Base-by-base conservation (phyloP, 2,797 vertebrate genomes). In the Enteromius trimaculatus region DNA sequence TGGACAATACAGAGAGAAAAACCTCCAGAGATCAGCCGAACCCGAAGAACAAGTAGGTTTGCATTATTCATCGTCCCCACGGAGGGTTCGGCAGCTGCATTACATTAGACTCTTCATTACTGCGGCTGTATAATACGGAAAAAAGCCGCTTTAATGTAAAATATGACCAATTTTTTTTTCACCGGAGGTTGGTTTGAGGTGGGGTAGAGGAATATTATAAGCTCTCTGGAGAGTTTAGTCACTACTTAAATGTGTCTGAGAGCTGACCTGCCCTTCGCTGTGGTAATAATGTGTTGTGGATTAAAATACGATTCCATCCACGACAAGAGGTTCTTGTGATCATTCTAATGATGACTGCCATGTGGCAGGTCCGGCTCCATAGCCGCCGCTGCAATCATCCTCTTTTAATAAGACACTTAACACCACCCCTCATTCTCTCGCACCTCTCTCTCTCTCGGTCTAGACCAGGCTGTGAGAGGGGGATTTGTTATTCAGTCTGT, bases 1-100 rank as follows among this genome's bases (percentile, higher is more conserved):
- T 95, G 94, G 97, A 97, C 97, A 97, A 97, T 97, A 95, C 96
- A 90, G 92, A 80, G 78, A 80, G 69, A 93, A 95, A 94, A 94
- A 93, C 95, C 96, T 96, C 96, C 86, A 85, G 97, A 96, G 97
- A 95, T 95, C 94, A 94, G 91, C 93, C 93, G 90, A 93, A 92
- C 86, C 92, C 90, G 93, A 95, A 95, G 94, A 94, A 94, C 95
- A 96, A 96, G 94, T 93, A 94, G 93, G 87, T 93, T 91, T 97
- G 97, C 97, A 98, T 98, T 96, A 98, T 98, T 98, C 97, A 97
- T 97, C 95, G 92, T 93, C 92, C 94, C 88, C 90, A 92, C 91
- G 91, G 92, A 92, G 94, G 93, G 92, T 92, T 91, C 93, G 92
- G 90, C 95, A 94, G 95, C 94, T 96, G 96, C 95, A 97, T 97